Percentiles rank a stretch among this genome's conserved stretches.
These are phyloP conservation scores for Nautilus pompilius DNA, from an alignment of 1,140 invertebrate genomes.

Conservation along the genomic window DNA sequence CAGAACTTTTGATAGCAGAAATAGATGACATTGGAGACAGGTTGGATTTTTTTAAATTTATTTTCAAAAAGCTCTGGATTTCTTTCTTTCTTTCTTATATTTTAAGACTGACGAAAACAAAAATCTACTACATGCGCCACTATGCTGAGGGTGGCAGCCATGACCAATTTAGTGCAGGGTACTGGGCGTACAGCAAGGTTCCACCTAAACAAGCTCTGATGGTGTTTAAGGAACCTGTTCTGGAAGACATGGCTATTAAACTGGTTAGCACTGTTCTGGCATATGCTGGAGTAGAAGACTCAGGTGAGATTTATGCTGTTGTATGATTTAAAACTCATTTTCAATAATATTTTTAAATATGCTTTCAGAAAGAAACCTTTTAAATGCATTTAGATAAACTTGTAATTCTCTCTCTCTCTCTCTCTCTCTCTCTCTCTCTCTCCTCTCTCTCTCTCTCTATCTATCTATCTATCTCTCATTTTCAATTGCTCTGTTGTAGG, in stretches of 20 bases:
- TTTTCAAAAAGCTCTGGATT: too few species aligned
- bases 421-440: too few species aligned
- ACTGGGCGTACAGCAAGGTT: constrained; percentile 86
- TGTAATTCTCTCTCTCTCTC: too few species aligned
- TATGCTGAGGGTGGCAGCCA: constrained; percentile 61
- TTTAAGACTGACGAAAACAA: constrained; percentile 76
- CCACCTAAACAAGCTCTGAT: constrained; percentile 77
- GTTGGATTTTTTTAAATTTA: too few species aligned
- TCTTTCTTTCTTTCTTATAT: too few species aligned
- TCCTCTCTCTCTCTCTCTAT: too few species aligned
- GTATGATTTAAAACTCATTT: neutral
- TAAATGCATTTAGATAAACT: too few species aligned
- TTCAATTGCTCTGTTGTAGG: neutral
- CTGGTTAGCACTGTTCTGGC: constrained; percentile 64
- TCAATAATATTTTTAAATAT: neutral
- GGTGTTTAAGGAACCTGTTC: constrained; percentile 76
- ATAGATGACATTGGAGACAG: too few species aligned
- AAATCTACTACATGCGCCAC: constrained; percentile 78
- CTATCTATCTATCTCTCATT: too few species aligned
- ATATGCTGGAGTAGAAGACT: constrained; percentile 74
- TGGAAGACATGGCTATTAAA: constrained; percentile 77
- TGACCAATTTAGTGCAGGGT: constrained; percentile 55
- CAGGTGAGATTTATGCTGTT: constrained; percentile 26
- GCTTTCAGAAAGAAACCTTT: too few species aligned
- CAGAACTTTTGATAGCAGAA: too few species aligned